phyloP scores from a whole-genome alignment of 2,113 vertebrate genomes.

The Ceuthmochares aereus region DNA sequence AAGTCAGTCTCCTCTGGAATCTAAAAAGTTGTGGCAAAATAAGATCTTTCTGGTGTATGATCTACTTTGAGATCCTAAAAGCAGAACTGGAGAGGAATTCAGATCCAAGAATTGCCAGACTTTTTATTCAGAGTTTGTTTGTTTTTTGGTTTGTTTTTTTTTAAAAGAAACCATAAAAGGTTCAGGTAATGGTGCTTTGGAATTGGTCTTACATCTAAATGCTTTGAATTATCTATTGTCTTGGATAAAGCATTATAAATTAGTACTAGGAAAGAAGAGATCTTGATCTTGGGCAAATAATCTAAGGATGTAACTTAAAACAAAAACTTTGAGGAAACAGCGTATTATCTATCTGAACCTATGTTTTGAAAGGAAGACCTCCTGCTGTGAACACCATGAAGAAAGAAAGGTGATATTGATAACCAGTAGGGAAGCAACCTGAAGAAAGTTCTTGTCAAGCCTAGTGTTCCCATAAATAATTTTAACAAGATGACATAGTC shows the following conservation, averaged over 20 bases:
- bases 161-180: background rate
- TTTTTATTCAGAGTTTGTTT: background rate
- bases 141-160: background rate
- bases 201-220: background rate
- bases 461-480: conserved; percentile 75
- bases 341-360: conserved; percentile 17
- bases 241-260: background rate
- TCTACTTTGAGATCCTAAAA: background rate
- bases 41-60: background rate
- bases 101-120: background rate
- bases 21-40: background rate
- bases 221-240: background rate
- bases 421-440: conserved; percentile 26
- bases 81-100: background rate
- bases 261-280: background rate
- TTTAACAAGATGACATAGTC: conserved; percentile 84
- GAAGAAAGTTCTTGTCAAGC: conserved; percentile 57
- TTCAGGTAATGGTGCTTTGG: background rate
- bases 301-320: background rate
- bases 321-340: background rate
- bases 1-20: background rate
- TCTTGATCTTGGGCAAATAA: background rate
- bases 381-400: conserved; percentile 14
- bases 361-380: conserved; percentile 25
- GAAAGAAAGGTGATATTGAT: conserved; percentile 67